phyloP scores from a whole-genome alignment of 2,888 invertebrate genomes.

The Sturmia bella region DNA sequence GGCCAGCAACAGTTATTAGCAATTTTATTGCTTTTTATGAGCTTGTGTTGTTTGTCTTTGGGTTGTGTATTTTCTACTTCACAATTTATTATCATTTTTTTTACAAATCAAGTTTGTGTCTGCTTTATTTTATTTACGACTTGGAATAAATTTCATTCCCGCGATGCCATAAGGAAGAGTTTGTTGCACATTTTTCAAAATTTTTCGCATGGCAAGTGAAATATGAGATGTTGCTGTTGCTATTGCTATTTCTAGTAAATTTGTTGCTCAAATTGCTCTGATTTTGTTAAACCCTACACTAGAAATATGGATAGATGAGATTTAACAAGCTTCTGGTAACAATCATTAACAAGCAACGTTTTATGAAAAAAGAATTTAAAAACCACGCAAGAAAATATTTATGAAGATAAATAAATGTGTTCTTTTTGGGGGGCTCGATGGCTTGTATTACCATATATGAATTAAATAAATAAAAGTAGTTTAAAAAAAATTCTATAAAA shows the following conservation, averaged over 20 bases:
- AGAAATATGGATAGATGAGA: not conserved
- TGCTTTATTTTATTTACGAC: conserved; percentile 20
- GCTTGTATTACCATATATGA: too few relatives aligned
- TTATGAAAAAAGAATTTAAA: too few relatives aligned
- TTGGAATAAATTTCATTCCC: conserved; percentile 17
- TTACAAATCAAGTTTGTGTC: conserved; percentile 61
- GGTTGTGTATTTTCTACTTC: not conserved
- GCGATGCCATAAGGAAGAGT: conserved; percentile 49
- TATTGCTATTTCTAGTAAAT: conserved; percentile 22
- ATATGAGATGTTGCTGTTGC: conserved; percentile 59
- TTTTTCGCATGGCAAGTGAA: conserved; percentile 48
- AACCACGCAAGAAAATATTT: too few relatives aligned
- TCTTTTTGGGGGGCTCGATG: too few relatives aligned
- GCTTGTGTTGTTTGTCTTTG: not conserved
- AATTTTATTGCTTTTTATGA: not conserved
- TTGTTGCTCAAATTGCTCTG: conserved; percentile 24
- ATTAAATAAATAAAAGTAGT: too few relatives aligned
- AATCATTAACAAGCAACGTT: too few relatives aligned
- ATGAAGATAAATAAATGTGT: too few relatives aligned
- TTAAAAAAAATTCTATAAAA: too few relatives aligned
- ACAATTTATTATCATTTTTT: not conserved
- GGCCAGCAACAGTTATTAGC: conserved; percentile 55
- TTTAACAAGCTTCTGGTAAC: not conserved
- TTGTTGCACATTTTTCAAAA: conserved; percentile 11
- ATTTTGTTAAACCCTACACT: not conserved